Conservation (phyloP, 2,888 invertebrate species). For the Brachynemurus nebulosus region DNA sequence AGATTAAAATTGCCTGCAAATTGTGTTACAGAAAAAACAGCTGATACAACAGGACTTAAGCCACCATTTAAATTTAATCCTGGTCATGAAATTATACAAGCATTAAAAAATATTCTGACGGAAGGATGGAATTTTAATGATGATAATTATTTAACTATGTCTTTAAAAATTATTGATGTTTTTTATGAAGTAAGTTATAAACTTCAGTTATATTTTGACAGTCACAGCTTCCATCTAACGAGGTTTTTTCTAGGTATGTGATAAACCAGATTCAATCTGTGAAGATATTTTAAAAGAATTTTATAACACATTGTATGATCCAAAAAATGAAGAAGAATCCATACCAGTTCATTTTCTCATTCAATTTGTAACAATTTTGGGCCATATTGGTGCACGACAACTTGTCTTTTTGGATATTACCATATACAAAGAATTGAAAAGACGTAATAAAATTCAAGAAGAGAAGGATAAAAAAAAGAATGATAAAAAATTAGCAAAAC, state of each 20-base stretch:
- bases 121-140: slow-evolving; percentile 33
- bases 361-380: slow-evolving; percentile 31
- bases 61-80: slow-evolving; percentile 28
- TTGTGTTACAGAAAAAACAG: too few relatives aligned
- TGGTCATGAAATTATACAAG: slow-evolving; percentile 40
- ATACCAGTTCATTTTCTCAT: background rate
- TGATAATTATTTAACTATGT: slow-evolving; percentile 40
- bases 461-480: slow-evolving; percentile 25
- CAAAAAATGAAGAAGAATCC: slow-evolving; percentile 4
- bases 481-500: slow-evolving; percentile 35
- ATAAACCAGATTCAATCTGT: slow-evolving; percentile 39
- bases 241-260: slow-evolving; percentile 33
- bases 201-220: too few relatives aligned
- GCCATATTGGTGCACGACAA: slow-evolving; percentile 65
- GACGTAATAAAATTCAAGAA: slow-evolving; percentile 35
- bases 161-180: slow-evolving; percentile 41
- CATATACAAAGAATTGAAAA: slow-evolving; percentile 70
- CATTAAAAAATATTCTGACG: slow-evolving; percentile 34
- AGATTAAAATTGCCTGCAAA: too few relatives aligned
- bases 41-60: too few relatives aligned
- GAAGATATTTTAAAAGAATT: slow-evolving; percentile 24
- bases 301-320: slow-evolving; percentile 9
- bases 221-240: background rate
- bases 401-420: slow-evolving; percentile 69
- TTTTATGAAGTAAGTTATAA: slow-evolving; percentile 47